Evolutionary conservation across 2,113 vertebrate species (phyloP).

Genomic region (Helogale parvula): DNA sequence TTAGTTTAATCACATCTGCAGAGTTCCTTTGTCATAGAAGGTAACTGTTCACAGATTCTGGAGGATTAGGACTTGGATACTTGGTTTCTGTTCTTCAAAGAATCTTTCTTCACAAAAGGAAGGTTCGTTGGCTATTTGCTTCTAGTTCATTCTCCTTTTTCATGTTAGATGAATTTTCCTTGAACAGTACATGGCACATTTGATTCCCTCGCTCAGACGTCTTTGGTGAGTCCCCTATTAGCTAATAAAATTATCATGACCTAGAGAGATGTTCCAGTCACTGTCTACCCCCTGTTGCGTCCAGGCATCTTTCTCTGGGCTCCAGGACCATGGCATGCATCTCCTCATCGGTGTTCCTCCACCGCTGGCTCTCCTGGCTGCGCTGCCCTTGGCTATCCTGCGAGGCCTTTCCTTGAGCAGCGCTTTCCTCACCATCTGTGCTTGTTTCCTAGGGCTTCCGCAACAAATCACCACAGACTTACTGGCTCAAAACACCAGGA

Average conservation of each 20-base stretch:
- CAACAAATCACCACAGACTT: background rate
- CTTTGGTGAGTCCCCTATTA: conserved; percentile 3
- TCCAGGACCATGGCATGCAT: rapidly evolving
- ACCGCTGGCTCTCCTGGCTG: background rate
- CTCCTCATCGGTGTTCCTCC: background rate
- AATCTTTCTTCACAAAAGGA: conserved; percentile 18
- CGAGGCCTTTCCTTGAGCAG: background rate
- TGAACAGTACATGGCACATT: background rate
- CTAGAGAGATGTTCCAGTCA: background rate
- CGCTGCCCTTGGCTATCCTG: background rate
- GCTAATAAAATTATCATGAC: conserved; percentile 32
- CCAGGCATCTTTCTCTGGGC: background rate
- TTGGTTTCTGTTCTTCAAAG: conserved; percentile 22
- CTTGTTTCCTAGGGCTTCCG: background rate
- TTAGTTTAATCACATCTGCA: conserved; percentile 30
- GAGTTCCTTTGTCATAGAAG: background rate
- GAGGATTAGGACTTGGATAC: background rate
- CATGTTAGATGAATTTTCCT: conserved; percentile 39
- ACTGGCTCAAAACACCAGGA: background rate
- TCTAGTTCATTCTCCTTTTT: background rate
- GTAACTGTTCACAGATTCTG: background rate
- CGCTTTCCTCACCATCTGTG: background rate
- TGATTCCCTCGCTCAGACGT: conserved; percentile 33
- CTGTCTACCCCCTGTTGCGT: background rate
- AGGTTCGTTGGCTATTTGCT: conserved; percentile 27